Conservation (phyloP, 2,888 invertebrate species). For the Drosophila subquinaria region DNA sequence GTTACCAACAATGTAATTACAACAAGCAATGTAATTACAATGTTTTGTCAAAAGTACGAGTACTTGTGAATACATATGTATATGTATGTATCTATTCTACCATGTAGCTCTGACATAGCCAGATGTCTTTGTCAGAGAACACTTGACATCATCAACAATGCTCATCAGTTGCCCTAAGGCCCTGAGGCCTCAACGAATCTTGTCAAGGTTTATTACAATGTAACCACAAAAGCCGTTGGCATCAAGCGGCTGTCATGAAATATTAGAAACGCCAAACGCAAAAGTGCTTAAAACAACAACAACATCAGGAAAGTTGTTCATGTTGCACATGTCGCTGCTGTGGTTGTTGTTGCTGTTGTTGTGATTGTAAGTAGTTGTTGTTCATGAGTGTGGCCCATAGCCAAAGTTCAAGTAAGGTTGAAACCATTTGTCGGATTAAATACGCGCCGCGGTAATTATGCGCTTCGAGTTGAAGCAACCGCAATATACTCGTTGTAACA, state of each 20-base stretch:
- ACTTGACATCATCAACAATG: conserved; percentile 77
- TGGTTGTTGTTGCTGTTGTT: conserved; percentile 39
- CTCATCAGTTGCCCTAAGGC: conserved; percentile 49
- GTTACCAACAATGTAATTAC: conserved; percentile 5
- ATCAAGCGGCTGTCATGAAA: conserved; percentile 78
- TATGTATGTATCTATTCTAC: too few species aligned
- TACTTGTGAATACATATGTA: background rate
- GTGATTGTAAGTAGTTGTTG: conserved; percentile 10
- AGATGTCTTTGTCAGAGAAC: conserved; percentile 46
- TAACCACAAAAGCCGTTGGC: conserved; percentile 74
- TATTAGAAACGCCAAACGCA: conserved; percentile 74
- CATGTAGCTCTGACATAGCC: conserved; percentile 29
- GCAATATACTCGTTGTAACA: conserved; percentile 41
- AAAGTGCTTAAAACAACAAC: conserved; percentile 56
- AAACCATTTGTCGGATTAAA: conserved; percentile 81
- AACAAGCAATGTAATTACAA: conserved; percentile 10
- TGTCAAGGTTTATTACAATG: conserved; percentile 82
- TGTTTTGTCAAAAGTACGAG: conserved; percentile 32
- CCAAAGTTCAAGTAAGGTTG: conserved; percentile 82
- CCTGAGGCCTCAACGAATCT: conserved; percentile 20
- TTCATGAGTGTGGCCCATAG: conserved; percentile 64
- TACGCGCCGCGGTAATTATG: conserved; percentile 83
- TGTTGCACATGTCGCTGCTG: conserved; percentile 56
- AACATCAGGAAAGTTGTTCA: conserved; percentile 39
- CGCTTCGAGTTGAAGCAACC: conserved; percentile 65